Percentiles rank a stretch among this genome's conserved stretches.
These are phyloP conservation scores for Callorhinus ursinus DNA, from an alignment of 2,113 vertebrate genomes.

Conservation along the genomic window DNA sequence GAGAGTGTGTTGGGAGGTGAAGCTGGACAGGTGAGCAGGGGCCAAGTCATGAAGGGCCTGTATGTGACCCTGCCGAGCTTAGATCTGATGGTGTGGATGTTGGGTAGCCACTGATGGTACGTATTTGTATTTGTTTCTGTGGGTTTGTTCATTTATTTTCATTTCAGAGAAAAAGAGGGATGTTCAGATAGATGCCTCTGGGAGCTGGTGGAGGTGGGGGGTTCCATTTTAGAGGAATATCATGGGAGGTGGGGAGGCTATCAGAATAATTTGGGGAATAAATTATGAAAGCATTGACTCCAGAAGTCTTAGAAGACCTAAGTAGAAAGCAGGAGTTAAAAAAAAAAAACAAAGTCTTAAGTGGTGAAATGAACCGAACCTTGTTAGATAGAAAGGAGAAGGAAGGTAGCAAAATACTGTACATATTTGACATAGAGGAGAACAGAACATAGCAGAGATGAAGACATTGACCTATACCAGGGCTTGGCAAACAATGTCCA, in stretches of 20 bases:
- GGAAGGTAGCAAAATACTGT: not conserved
- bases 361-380: not conserved
- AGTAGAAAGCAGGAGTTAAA: not conserved
- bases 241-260: not conserved
- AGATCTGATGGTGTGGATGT: too few species aligned
- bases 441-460: not conserved
- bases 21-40: not conserved
- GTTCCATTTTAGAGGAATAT: not conserved
- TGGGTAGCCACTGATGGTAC: not conserved
- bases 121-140: not conserved
- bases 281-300: not conserved
- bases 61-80: rapidly evolving
- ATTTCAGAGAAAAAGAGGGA: not conserved
- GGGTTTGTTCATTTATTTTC: not conserved
- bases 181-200: not conserved
- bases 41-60: not conserved
- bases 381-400: not conserved
- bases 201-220: not conserved
- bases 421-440: not conserved
- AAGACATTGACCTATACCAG: not conserved
- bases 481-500: not conserved
- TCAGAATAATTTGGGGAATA: not conserved
- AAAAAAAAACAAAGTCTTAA: not conserved
- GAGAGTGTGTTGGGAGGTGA: not conserved
- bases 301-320: not conserved